Evolutionary conservation across 2,888 invertebrate genomes (phyloP).

Genomic region (Macrosiphum euphorbiae): DNA sequence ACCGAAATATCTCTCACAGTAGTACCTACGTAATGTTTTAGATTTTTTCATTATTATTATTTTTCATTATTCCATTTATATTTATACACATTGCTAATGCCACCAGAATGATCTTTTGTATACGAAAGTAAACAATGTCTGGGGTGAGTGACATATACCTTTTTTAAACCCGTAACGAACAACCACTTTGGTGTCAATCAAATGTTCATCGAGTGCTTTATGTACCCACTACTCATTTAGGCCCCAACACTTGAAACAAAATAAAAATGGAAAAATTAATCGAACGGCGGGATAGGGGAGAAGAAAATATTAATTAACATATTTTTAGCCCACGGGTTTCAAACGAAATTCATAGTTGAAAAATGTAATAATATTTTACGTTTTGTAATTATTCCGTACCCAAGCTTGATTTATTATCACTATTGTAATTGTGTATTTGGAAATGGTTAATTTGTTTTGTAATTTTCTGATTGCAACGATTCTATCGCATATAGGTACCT

Average conservation of each 20-base stretch:
- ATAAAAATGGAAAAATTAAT: neutral
- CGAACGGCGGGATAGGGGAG: neutral
- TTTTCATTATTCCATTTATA: slow-evolving; percentile 20
- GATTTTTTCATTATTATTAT: slow-evolving; percentile 18
- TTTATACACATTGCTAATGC: slow-evolving; percentile 56
- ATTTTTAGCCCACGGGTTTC: neutral
- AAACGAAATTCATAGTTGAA: neutral
- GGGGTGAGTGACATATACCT: slow-evolving; percentile 55
- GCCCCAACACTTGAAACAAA: slow-evolving; percentile 15
- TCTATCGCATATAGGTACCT: neutral
- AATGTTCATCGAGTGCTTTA: slow-evolving; percentile 59
- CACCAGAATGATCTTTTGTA: slow-evolving; percentile 58
- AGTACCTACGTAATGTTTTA: neutral
- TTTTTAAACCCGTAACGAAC: slow-evolving; percentile 44
- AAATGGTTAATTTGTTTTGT: slow-evolving; percentile 14
- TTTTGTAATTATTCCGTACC: neutral
- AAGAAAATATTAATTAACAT: slow-evolving; percentile 27
- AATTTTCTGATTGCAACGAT: neutral
- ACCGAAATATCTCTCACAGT: slow-evolving; percentile 42
- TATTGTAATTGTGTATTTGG: neutral
- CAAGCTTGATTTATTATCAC: neutral
- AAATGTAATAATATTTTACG: neutral
- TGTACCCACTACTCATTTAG: slow-evolving; percentile 18
- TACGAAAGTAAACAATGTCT: slow-evolving; percentile 55
- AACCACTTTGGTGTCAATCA: slow-evolving; percentile 63